Evolutionary conservation across 2,888 invertebrate species (phyloP).

Genomic region (Caenorhabditis macrosperma): DNA sequence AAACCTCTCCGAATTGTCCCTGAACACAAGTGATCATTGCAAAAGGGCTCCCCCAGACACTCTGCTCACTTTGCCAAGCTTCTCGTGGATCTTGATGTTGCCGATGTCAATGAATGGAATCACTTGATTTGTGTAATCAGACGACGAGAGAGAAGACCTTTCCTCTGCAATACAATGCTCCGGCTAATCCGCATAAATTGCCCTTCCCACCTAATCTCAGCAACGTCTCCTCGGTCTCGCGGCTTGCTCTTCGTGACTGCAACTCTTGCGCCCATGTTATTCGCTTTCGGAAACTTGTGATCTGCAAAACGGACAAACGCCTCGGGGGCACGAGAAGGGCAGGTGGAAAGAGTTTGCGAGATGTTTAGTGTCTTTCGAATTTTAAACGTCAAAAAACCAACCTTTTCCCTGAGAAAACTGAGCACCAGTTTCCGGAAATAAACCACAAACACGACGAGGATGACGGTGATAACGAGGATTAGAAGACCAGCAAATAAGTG

Average conservation of each 20-base stretch:
- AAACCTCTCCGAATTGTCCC: conserved; percentile 79
- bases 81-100: conserved; percentile 72
- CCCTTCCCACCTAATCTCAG: conserved; percentile 53
- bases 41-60: background rate
- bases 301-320: background rate
- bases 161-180: conserved; percentile 49
- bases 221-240: conserved; percentile 63
- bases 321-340: background rate
- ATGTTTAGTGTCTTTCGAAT: background rate
- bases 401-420: conserved; percentile 13
- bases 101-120: conserved; percentile 71
- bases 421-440: background rate
- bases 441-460: background rate
- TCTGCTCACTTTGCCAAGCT: conserved; percentile 72
- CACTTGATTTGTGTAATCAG: conserved; percentile 64
- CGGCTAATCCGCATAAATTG: too few relatives aligned
- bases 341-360: conserved; percentile 8
- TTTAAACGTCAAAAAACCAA: conserved; percentile 8
- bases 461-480: background rate
- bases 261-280: conserved; percentile 21
- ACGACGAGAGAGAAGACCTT: conserved; percentile 54
- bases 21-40: conserved; percentile 41
- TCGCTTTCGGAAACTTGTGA: conserved; percentile 25
- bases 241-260: conserved; percentile 46
- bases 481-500: background rate